Evolutionary conservation across 2,113 vertebrate species (phyloP), one percentile per base, ranked within the genome.

Genomic region (Psettodes erumei): DNA sequence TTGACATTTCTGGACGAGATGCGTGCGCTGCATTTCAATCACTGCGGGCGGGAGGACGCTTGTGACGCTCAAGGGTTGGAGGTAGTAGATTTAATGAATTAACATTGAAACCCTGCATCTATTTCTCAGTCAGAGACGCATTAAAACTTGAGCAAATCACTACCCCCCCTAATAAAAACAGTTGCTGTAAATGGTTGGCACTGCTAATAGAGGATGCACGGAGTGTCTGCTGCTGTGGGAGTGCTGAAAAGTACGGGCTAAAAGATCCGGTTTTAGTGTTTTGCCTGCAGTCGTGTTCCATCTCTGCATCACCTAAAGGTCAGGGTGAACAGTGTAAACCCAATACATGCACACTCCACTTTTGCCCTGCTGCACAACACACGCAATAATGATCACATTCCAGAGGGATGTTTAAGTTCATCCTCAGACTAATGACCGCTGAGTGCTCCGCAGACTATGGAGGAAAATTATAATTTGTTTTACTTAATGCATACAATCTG

Each of bases 401-500:
- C 70, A 71, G 66, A 30, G 60, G 60, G 82, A 77, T 82, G 60
- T 64, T 75, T 79, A 62, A 80, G 70, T 80, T 80, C 50, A 78
- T 82, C 72, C 23, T 40, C 56, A 60, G 12, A 68, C 80, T 84
- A 87, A 88, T 86, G 70, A 81, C 78, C 66, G 51, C 60, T 84
- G 77, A 91, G 72, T 54, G 77, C 75, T 63, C 33, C 19, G 51
- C 42, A 67, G 71, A 67, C 77, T 80, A 76, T 68, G 59, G 63
- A 83, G 79, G 55, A 81, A n/a, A 75, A 74, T 87, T 56, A 73
- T 75, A 59, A 78, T 87, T 80, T 86, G 83, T 81, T 83, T 65
- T 73, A 62, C 56, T 81, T 86, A 88, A 82, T 82, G 80, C 80
- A 86, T 75, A 85, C 85, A 86, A 83, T 89, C 79, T 90, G 72